Conservation (phyloP, 2,113 vertebrate genomes). For the Paracanthobrama guichenoti region DNA sequence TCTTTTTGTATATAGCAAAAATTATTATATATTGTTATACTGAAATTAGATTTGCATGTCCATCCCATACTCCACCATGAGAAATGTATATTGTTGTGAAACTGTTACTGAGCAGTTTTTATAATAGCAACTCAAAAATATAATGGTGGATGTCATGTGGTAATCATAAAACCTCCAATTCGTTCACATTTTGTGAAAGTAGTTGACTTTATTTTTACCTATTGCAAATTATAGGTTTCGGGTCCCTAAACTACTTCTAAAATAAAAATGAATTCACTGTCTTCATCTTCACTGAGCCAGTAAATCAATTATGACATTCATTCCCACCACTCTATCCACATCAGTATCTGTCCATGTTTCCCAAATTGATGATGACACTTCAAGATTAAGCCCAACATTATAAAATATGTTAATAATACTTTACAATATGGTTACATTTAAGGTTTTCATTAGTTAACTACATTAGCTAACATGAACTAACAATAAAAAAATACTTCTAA, state of each 20-base stretch:
- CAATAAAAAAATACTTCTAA: background rate
- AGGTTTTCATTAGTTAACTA: background rate
- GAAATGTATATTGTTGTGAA: background rate
- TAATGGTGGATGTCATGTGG: background rate
- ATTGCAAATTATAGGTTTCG: background rate
- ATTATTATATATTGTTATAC: no score
- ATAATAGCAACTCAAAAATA: background rate
- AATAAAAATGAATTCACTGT: background rate
- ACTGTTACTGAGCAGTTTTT: background rate
- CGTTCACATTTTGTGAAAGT: background rate
- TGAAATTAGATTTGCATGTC: no score
- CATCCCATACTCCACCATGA: no score
- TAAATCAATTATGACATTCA: background rate
- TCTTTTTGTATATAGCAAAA: no score
- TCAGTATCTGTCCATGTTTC: background rate
- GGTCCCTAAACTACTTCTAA: background rate
- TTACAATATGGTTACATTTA: background rate
- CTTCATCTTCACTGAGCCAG: constrained; percentile 1
- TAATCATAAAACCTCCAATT: background rate
- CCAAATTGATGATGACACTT: background rate
- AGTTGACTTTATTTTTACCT: background rate
- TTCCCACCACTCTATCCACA: background rate
- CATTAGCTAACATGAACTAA: background rate
- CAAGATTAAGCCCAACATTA: background rate
- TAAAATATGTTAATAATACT: background rate